These are phyloP conservation scores for Aradophagus sp. DNA, from an alignment of 1,140 invertebrate species.

Conservation along the genomic window DNA sequence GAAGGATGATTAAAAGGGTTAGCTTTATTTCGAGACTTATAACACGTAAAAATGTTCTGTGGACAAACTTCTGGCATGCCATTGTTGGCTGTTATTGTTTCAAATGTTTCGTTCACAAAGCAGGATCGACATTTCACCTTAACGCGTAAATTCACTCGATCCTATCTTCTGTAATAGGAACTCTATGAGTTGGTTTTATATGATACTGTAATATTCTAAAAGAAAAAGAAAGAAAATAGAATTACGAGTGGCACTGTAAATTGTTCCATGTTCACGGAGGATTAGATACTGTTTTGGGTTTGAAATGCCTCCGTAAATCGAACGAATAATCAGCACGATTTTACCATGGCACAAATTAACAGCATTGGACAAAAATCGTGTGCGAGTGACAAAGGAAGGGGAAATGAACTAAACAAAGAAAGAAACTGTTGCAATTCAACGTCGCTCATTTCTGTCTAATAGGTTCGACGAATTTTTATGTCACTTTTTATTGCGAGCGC, in stretches of 20 bases:
- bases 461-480: slow-evolving; percentile 20
- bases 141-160: slow-evolving; percentile 50
- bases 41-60: too few species aligned
- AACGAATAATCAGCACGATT: slow-evolving; percentile 39
- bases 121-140: too few species aligned
- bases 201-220: slow-evolving; percentile 41
- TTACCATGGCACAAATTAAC: slow-evolving; percentile 30
- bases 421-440: slow-evolving; percentile 9
- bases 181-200: slow-evolving; percentile 50
- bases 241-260: slow-evolving; percentile 37
- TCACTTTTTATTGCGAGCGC: slow-evolving; percentile 16
- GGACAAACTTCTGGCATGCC: too few species aligned
- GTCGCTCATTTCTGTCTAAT: slow-evolving; percentile 34
- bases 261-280: slow-evolving; percentile 25
- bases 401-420: slow-evolving; percentile 15
- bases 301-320: slow-evolving; percentile 16
- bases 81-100: too few species aligned
- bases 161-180: slow-evolving; percentile 47
- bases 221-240: slow-evolving; percentile 10
- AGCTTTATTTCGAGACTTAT: too few species aligned
- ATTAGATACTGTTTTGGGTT: slow-evolving; percentile 23
- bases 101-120: too few species aligned
- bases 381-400: slow-evolving; percentile 33
- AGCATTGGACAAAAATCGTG: slow-evolving; percentile 11
- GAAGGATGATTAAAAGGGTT: too few species aligned